phyloP scores from a whole-genome alignment of 1,140 invertebrate species.

The Drosophila ohnishii region DNA sequence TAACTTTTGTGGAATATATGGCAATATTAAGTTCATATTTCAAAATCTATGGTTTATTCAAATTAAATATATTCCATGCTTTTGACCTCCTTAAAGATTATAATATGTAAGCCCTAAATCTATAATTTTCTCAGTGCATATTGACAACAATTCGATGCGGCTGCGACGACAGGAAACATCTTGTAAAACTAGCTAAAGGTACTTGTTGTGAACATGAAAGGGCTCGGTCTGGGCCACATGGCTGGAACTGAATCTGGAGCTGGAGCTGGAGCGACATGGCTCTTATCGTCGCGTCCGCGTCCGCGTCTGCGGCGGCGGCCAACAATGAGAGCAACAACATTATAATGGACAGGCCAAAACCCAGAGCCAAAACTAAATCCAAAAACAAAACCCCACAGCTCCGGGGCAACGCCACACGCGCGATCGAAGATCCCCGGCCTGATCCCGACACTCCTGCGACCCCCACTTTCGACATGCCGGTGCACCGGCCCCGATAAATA shows the following conservation, averaged over 20 bases:
- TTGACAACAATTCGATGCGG: conserved; percentile 82
- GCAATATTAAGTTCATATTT: neutral
- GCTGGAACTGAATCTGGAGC: neutral
- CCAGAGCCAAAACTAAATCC: conserved; percentile 45
- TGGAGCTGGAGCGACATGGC: conserved; percentile 12
- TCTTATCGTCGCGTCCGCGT: conserved; percentile 57
- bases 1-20: neutral
- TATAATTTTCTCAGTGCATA: conserved; percentile 42
- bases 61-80: no score
- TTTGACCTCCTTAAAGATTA: no score
- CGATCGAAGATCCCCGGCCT: conserved; percentile 14
- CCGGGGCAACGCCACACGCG: conserved; percentile 67
- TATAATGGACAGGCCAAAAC: conserved; percentile 75
- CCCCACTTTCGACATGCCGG: conserved; percentile 72
- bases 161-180: conserved; percentile 82
- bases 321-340: conserved; percentile 80
- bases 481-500: conserved; percentile 77
- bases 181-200: conserved; percentile 82
- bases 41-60: no score
- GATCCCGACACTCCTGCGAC: conserved; percentile 27
- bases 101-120: neutral
- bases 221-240: conserved; percentile 48
- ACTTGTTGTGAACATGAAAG: conserved; percentile 82
- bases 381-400: conserved; percentile 40
- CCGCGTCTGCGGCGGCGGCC: conserved; percentile 24